Evolutionary conservation across 53 echinoderm and acorn worm species (phyloP).

Genomic region (Astropecten irregularis): DNA sequence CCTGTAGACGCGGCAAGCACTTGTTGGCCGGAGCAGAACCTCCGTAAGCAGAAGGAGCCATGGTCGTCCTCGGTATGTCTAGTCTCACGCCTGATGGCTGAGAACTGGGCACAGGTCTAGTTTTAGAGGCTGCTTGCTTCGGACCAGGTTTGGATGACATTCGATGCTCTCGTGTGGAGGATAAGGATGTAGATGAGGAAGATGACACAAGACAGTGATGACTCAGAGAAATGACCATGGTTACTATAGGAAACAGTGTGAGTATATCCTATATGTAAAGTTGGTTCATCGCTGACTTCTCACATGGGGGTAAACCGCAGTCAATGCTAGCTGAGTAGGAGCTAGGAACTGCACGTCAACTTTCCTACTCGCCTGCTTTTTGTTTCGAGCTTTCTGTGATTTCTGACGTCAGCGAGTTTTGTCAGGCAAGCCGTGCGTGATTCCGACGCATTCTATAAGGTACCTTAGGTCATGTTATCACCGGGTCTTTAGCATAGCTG

Average conservation of each 20-base stretch:
- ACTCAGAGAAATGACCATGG: slow-evolving; percentile 35
- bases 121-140: neutral
- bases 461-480: too few relatives aligned
- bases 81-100: too few relatives aligned
- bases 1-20: slow-evolving; percentile 38
- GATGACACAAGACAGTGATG: neutral
- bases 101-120: neutral
- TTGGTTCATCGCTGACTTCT: too few relatives aligned
- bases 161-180: neutral
- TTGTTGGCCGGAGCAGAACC: slow-evolving; percentile 3
- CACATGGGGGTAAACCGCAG: too few relatives aligned
- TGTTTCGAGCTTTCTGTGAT: slow-evolving; percentile 3
- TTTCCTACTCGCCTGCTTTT: neutral
- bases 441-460: too few relatives aligned
- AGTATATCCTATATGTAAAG: too few relatives aligned
- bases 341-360: neutral
- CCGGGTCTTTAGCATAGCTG: too few relatives aligned
- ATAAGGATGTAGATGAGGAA: neutral
- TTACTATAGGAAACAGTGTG: too few relatives aligned
- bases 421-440: slow-evolving; percentile 14
- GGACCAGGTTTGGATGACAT: slow-evolving; percentile 43
- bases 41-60: neutral
- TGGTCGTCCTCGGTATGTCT: neutral
- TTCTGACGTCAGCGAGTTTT: slow-evolving; percentile 27
- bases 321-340: too few relatives aligned